Base-by-base conservation (phyloP, 2,888 invertebrate species). In the Deilephila porcellus region DNA sequence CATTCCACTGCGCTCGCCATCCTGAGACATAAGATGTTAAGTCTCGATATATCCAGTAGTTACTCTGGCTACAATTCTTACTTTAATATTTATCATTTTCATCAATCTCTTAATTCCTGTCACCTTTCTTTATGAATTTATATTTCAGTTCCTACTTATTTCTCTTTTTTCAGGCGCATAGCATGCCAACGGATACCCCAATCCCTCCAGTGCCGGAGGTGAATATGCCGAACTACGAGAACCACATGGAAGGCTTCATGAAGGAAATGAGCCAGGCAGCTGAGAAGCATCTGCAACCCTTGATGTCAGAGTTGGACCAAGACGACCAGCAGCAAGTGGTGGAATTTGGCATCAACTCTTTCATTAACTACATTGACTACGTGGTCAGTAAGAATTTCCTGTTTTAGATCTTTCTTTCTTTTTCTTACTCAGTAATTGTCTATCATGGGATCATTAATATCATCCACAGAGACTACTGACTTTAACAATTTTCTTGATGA, bases 351-450 rank as follows among this genome's bases (percentile, higher is more conserved):
- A n/a, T 75, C 11, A 37, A 79, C 4, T 77, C 73, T 19, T 60
- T 79, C 8, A 37, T 56, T 1, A 63, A 74, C 11, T 81, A 73
- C 60, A 7, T 79, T 1, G 74, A 79, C 56, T 78, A 78, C 62
- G 64, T 78, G 75, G 84, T 84, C 75, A 79, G 82, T 78, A 60
- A 14, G 60, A 52, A 34, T 70, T 73, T 60, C 29, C 5, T 17
- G 25, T 53, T 71, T 71, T 60, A 11, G 45, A 7, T 37, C 7
- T 8, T 29, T 60, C 3, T 45, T 60, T 3, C 19, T 14, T 45
- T 11, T 45, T 11, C 45, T 11, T 45, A 14, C 14, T 45, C 45
- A 45, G 11, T 45, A 45, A 45, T 45, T 14, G 45, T 11, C 45
- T 2, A 45, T 11, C 45, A 14, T 45, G 29, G 0, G 60, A 60